Percentiles rank a stretch among this genome's conserved stretches.
These are phyloP conservation scores for Phyllotreta striolata DNA, from an alignment of 2,888 invertebrate species.

Conservation along the genomic window DNA sequence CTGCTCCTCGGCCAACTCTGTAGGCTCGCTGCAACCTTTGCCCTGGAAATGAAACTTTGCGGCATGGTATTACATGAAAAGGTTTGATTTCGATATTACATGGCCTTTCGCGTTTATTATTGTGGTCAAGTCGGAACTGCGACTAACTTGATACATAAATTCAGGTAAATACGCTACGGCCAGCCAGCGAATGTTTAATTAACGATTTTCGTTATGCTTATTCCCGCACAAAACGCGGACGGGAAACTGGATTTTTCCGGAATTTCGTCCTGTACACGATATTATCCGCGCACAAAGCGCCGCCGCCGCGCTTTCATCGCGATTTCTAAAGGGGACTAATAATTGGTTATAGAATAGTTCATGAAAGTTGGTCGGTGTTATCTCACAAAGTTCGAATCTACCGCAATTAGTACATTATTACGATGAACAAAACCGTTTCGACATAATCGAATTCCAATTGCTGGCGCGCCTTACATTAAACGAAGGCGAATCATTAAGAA, in stretches of 20 bases:
- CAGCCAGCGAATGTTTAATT: no score
- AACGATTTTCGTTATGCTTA: no score
- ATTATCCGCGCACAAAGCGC: no score
- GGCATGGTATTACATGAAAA: conserved; percentile 7
- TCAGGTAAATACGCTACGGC: neutral
- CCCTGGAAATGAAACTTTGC: conserved; percentile 11
- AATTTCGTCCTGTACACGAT: no score
- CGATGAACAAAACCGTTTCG: conserved; percentile 34
- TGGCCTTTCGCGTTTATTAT: conserved; percentile 10
- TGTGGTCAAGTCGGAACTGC: conserved; percentile 17
- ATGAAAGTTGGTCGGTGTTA: conserved; percentile 28
- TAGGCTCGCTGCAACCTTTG: neutral
- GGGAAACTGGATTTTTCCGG: no score
- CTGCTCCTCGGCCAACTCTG: conserved; percentile 1
- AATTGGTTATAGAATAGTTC: conserved; percentile 24
- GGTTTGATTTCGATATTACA: conserved; percentile 19
- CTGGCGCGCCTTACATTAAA: conserved; percentile 19
- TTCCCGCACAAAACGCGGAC: no score
- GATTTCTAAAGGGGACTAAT: no score
- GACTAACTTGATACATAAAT: conserved; percentile 1
- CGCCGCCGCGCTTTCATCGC: no score
- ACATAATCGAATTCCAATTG: conserved; percentile 41
- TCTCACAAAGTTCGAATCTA: conserved; percentile 33
- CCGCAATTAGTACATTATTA: conserved; percentile 39
- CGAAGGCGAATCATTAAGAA: conserved; percentile 34